phyloP scores from a whole-genome alignment of 2,113 vertebrate genomes.

The Chaenocephalus aceratus region DNA sequence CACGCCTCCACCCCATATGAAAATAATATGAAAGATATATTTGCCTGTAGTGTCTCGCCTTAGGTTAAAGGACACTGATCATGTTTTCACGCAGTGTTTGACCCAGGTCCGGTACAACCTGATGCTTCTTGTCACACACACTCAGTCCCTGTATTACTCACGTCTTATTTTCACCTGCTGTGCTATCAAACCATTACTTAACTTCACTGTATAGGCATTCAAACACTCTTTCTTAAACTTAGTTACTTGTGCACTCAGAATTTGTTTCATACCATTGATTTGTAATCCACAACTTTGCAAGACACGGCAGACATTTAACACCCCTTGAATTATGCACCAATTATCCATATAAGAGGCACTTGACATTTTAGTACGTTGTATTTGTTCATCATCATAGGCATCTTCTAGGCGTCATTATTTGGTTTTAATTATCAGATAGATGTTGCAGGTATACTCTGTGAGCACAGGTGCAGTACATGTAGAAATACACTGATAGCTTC shows the following conservation, averaged over 20 bases:
- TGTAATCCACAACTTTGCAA: constrained; percentile 31
- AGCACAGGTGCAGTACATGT: constrained; percentile 65
- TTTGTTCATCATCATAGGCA: constrained; percentile 61
- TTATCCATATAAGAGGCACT: constrained; percentile 63
- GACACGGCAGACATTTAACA: constrained; percentile 24
- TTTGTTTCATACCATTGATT: constrained; percentile 22
- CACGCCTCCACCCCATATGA: too few relatives aligned
- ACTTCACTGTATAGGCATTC: constrained; percentile 50
- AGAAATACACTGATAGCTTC: constrained; percentile 68
- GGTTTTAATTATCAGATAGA: constrained; percentile 68
- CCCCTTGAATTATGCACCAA: constrained; percentile 47
- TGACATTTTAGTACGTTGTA: constrained; percentile 67
- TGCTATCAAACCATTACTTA: constrained; percentile 31
- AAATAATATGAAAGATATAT: too few relatives aligned
- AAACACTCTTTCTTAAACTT: constrained; percentile 39
- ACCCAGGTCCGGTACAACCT: constrained; percentile 49
- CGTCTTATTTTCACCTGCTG: constrained; percentile 56
- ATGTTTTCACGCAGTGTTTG: constrained; percentile 64
- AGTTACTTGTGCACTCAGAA: constrained; percentile 17
- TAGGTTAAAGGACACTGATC: constrained; percentile 25
- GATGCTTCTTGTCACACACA: constrained; percentile 18
- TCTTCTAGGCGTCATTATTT: constrained; percentile 67
- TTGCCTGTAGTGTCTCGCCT: too few relatives aligned
- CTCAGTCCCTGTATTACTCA: constrained; percentile 47
- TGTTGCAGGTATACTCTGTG: constrained; percentile 69